These are phyloP conservation scores for Balanococcus diminutus DNA, from an alignment of 2,888 invertebrate genomes.

Conservation along the genomic window DNA sequence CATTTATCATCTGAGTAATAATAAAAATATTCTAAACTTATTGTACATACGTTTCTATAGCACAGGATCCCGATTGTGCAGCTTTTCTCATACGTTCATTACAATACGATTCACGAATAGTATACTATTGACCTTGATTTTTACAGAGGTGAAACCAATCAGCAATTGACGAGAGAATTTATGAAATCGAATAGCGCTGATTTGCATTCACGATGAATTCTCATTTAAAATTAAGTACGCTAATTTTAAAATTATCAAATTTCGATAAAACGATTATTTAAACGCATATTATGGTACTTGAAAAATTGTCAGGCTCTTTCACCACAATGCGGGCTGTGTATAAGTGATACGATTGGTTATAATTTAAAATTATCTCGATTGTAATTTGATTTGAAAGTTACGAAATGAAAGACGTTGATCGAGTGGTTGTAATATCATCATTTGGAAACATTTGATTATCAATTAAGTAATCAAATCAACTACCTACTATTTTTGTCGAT, in stretches of 20 bases:
- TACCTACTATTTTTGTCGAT: neutral
- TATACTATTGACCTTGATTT: neutral
- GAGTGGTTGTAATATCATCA: neutral
- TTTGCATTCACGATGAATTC: neutral
- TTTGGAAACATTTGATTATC: neutral
- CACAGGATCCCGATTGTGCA: no score
- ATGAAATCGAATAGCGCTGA: neutral
- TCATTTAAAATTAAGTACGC: neutral
- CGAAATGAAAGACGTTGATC: neutral
- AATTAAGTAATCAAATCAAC: neutral
- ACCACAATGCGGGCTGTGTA: neutral
- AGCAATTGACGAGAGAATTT: neutral
- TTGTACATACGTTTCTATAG: no score
- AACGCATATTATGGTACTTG: neutral
- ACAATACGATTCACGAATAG: no score
- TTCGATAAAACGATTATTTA: neutral
- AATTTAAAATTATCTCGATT: neutral
- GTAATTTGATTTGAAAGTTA: neutral
- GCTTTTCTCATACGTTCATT: neutral
- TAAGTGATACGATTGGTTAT: neutral
- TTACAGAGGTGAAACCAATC: constrained; percentile 9
- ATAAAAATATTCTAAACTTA: no score
- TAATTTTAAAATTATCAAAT: neutral
- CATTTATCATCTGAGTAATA: no score
- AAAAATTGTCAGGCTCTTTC: neutral